Evolutionary conservation across 2,113 vertebrate species (phyloP).

Genomic region (Sceloporus undulatus): DNA sequence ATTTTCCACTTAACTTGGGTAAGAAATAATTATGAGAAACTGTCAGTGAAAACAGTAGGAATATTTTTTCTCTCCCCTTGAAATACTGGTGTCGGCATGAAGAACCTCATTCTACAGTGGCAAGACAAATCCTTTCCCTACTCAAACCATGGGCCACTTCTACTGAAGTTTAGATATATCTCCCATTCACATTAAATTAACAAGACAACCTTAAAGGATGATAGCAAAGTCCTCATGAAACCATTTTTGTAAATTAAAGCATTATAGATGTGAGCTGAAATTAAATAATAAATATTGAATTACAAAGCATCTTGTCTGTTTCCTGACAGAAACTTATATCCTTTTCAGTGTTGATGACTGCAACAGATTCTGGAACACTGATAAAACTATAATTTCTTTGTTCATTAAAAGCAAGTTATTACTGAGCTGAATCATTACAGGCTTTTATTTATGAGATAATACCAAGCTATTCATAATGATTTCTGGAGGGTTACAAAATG

Average conservation of each 20-base stretch:
- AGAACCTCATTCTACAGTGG: not conserved
- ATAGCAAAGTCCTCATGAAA: not conserved
- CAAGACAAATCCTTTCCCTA: not conserved
- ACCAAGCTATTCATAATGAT: conserved; percentile 1
- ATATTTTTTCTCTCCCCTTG: too few species aligned
- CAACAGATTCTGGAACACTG: not conserved
- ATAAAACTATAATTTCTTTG: not conserved
- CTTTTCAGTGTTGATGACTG: not conserved
- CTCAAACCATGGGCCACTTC: not conserved
- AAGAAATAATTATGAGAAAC: not conserved
- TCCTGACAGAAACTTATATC: not conserved
- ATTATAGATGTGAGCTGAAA: not conserved
- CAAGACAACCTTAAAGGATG: not conserved
- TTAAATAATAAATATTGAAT: conserved; percentile 16
- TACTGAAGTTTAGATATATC: not conserved
- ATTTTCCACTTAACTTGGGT: not conserved
- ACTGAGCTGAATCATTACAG: not conserved
- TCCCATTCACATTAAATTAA: conserved; percentile 25
- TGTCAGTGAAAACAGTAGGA: too few species aligned
- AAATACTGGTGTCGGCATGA: too few species aligned
- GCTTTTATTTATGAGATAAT: conserved; percentile 19
- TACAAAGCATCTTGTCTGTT: not conserved
- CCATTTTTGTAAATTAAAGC: not conserved
- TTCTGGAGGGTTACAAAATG: conserved; percentile 5
- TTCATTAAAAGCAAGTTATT: conserved; percentile 11